These are phyloP conservation scores for Siphonodentalium dalli DNA, from an alignment of 2,888 invertebrate genomes.

Conservation along the genomic window DNA sequence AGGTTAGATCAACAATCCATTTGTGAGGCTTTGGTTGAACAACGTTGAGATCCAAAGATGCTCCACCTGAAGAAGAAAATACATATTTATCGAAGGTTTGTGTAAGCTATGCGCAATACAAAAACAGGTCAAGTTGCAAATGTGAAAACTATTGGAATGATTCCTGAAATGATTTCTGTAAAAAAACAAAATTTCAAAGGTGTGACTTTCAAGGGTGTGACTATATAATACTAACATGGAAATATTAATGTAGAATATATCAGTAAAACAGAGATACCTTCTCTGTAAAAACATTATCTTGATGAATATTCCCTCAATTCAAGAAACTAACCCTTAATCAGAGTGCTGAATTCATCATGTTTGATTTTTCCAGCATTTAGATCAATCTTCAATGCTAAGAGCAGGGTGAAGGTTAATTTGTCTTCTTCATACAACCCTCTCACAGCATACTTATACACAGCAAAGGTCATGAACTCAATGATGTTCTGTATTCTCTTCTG, in stretches of 20 bases:
- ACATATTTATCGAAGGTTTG: no score
- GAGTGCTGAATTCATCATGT: conserved; percentile 61
- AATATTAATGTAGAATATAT: no score
- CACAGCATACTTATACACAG: conserved; percentile 64
- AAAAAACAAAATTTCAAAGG: not conserved
- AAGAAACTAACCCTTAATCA: conserved; percentile 58
- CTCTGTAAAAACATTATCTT: no score
- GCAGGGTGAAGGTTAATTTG: conserved; percentile 64
- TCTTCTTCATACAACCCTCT: conserved; percentile 64
- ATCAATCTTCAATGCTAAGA: conserved; percentile 65
- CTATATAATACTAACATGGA: no score
- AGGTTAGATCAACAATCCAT: conserved; percentile 65
- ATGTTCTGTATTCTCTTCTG: conserved; percentile 65
- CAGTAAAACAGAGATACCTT: no score
- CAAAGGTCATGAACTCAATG: conserved; percentile 65
- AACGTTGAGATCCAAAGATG: conserved; percentile 64
- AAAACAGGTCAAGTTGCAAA: no score
- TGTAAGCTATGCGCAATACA: no score
- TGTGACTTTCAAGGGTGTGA: not conserved
- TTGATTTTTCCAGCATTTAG: conserved; percentile 58
- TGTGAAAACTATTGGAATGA: no score
- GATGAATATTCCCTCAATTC: no score
- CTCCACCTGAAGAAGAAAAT: conserved; percentile 57
- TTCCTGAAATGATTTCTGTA: not conserved
- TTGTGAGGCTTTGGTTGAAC: conserved; percentile 63